A percentile compares a stretch with the other conserved stretches of the same genome.
Evolutionary conservation across 2,888 invertebrate genomes (phyloP).

Genomic region (Mystacides longicornis): DNA sequence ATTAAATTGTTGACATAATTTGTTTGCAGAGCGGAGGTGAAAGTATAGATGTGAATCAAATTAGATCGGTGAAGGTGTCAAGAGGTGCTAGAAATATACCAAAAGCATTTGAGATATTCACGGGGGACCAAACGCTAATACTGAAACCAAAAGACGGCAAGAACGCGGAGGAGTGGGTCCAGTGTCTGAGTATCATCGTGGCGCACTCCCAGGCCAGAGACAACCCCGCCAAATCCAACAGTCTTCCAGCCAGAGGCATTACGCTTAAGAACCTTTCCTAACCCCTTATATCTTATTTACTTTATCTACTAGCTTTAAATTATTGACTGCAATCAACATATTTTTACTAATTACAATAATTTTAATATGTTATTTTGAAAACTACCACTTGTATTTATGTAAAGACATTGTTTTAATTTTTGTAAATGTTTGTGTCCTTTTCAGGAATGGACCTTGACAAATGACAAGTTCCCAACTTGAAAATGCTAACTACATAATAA

Average conservation of each 20-base stretch:
- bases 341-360: too few species aligned
- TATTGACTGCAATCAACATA: too few species aligned
- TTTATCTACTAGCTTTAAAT: too few species aligned
- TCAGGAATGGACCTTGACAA: too few species aligned
- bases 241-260: slow-evolving; percentile 44
- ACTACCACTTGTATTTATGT: too few species aligned
- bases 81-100: slow-evolving; percentile 87
- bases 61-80: slow-evolving; percentile 90
- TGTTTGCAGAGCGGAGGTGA: slow-evolving; percentile 68
- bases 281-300: too few species aligned
- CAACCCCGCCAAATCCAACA: slow-evolving; percentile 46
- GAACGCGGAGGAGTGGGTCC: slow-evolving; percentile 94
- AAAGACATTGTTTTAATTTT: too few species aligned
- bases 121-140: slow-evolving; percentile 84
- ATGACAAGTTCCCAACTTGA: too few species aligned
- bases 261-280: slow-evolving; percentile 38
- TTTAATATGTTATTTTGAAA: too few species aligned
- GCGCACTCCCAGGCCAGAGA: slow-evolving; percentile 73
- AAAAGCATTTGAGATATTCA: slow-evolving; percentile 95
- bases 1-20: neutral
- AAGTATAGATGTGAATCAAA: slow-evolving; percentile 86
- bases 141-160: slow-evolving; percentile 91
- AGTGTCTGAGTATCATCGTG: slow-evolving; percentile 87
- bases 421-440: too few species aligned
- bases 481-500: too few species aligned